These are phyloP conservation scores for Enteromius treurensis DNA, from an alignment of 2,797 vertebrate species.

Conservation along the genomic window DNA sequence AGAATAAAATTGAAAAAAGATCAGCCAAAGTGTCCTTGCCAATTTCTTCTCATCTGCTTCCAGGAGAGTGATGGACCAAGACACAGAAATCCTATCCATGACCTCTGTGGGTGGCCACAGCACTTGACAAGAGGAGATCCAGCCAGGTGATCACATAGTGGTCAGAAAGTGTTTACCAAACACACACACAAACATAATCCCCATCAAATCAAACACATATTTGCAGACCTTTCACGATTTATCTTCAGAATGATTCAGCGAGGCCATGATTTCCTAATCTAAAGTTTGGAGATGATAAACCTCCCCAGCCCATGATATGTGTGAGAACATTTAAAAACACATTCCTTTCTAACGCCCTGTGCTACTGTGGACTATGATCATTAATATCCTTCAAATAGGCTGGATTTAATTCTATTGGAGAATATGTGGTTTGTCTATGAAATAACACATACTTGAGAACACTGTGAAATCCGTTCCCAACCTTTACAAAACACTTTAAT, in stretches of 20 bases:
- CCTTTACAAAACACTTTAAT: neutral
- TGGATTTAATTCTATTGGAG: neutral
- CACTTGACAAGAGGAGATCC: neutral
- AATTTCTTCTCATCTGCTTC: slow-evolving; percentile 25
- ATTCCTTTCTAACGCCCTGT: neutral
- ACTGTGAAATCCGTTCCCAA: neutral
- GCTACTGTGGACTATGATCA: neutral
- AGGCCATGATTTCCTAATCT: neutral
- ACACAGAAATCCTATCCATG: slow-evolving; percentile 31
- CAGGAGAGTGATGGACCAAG: slow-evolving; percentile 6
- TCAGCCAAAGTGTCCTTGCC: slow-evolving; percentile 14
- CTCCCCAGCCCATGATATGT: neutral
- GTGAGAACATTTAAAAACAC: neutral
- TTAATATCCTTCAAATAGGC: neutral
- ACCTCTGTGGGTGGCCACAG: slow-evolving; percentile 33
- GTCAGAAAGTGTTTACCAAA: slow-evolving; percentile 10
- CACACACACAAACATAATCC: slow-evolving; percentile 23
- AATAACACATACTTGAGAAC: neutral
- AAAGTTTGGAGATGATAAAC: neutral
- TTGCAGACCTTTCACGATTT: slow-evolving; percentile 6
- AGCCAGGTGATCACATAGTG: slow-evolving; percentile 24
- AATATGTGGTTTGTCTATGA: neutral
- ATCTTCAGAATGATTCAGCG: neutral
- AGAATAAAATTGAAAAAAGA: slow-evolving; percentile 18
- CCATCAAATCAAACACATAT: slow-evolving; percentile 1